These are phyloP conservation scores for Pemphigus obesinymphae DNA, from an alignment of 1,140 invertebrate genomes.

Conservation along the genomic window DNA sequence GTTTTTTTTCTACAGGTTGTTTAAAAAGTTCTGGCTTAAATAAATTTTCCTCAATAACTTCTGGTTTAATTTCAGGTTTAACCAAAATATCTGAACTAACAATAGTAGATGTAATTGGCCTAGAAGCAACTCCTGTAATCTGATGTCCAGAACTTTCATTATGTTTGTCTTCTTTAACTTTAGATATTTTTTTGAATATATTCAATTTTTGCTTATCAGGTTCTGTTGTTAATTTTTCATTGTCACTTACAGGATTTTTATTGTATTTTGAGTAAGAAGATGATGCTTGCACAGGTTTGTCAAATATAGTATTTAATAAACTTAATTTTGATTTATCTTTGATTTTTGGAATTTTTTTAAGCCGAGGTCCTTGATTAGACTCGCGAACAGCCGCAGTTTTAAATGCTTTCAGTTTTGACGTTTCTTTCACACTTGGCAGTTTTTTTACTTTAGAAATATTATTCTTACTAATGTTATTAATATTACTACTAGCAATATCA, in stretches of 20 bases:
- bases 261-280: neutral
- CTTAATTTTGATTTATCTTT: constrained; percentile 17
- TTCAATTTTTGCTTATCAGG: constrained; percentile 77
- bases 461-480: neutral
- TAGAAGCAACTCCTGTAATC: neutral
- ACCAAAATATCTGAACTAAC: neutral
- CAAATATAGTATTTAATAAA: constrained; percentile 24
- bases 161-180: neutral
- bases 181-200: constrained; percentile 73
- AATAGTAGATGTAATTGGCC: constrained; percentile 10
- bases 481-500: neutral
- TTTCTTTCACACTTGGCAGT: neutral
- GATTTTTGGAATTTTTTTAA: neutral
- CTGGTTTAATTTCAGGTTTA: neutral
- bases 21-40: neutral
- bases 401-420: neutral
- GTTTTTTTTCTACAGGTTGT: neutral
- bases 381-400: neutral
- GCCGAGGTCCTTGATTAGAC: neutral
- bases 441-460: neutral
- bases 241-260: constrained; percentile 43
- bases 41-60: neutral
- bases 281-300: neutral
- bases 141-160: neutral
- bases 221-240: constrained; percentile 68